Evolutionary conservation across 1,140 invertebrate genomes (phyloP), one percentile per base, ranked within the genome.

Genomic region (Pseudomyrmex concolor): DNA sequence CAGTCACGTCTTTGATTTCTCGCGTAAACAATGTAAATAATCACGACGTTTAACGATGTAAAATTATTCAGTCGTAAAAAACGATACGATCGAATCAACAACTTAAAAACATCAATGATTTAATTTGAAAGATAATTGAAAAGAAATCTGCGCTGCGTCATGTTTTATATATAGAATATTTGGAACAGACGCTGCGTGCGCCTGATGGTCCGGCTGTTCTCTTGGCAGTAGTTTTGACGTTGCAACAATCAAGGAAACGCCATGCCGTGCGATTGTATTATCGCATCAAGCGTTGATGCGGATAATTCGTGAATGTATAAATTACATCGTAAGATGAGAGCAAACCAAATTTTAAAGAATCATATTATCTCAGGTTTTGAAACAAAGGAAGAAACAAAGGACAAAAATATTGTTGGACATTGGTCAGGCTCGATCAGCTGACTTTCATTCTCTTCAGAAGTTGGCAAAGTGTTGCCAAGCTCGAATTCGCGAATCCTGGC

Each of bases 401-500:
- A 13, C 15, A 25, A 25, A 25, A 25, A 25, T 2, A 73, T 48
- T 1, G 9, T 5, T 4, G 8, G 48, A 43, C 7, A 2, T 34
- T 19, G 50, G 17, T 34, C 12, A 13, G 2, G 43, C 1, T 55
- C 43, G 43, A 78, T 59, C 51, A 68, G 50, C 25, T 67, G 25
- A 19, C 1, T 12, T n/a, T 25, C 54, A 2, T 57, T 34, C 13
- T 59, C 17, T 34, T 5, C 34, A 57, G 59, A 64, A 51, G 43
- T 19, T 48, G 3, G 10, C 13, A 0, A 15, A 9, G 0, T 10
- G 13, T 10, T 34, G 51, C 2, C 54, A 25, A 70, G 8, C 13
- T 34, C 34, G 45, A 12, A 76, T 50, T 50, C 15, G n/a, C 13
- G 57, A 45, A 76, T 85, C 54, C 15, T 86, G 85, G 84, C 85